Evolutionary conservation across 2,888 invertebrate genomes (phyloP), one percentile per base, ranked within the genome.

Genomic region (Nomada hirtipes): DNA sequence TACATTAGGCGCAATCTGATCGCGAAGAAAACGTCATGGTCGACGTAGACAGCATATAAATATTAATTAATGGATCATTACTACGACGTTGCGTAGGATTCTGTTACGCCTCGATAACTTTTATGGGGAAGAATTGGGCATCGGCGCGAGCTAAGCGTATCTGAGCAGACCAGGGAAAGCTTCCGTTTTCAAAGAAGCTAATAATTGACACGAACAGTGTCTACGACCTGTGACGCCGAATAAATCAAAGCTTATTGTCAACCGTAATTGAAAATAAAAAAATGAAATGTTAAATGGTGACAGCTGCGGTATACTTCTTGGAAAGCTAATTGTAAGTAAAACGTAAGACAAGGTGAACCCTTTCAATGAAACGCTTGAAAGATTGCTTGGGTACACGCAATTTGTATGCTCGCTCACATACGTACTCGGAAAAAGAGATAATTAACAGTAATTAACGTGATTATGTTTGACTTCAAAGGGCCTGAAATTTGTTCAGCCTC

Each of bases 61-160:
- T 93, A 92, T 93, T 92, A 93, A 93, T 93, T 92, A 93, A 92
- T 92, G 87, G 89, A 82, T 87, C 88, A 89, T 90, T 87, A 91
- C 91, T 91, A 90, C 86, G 78, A 76, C 50, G 50, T 52, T 53
- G 70, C 67, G 64, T 61, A 50, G 72, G 57, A 74, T 69, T 83
- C 84, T 76, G 84, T 78, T 84, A 89, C 88, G 90, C 87, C 86
- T 87, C 88, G 92, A 85, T 85, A 90, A 88, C 52, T 55, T 79
- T 68, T 67, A 69, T 61, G 50, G 42, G 52, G 15, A 20, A 44
- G n/a, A 59, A 20, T 13, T 44, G 26, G 20, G 63, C 13, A 26
- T 23, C 20, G 10, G 4, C 42, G 11, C 20, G 3, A n/a, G n/a
- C 18, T 7, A 50, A 26, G 4, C 18, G 18, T 18, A 18, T 18